phyloP scores from a whole-genome alignment of 2,113 vertebrate genomes.

The Anoplopoma fimbria region DNA sequence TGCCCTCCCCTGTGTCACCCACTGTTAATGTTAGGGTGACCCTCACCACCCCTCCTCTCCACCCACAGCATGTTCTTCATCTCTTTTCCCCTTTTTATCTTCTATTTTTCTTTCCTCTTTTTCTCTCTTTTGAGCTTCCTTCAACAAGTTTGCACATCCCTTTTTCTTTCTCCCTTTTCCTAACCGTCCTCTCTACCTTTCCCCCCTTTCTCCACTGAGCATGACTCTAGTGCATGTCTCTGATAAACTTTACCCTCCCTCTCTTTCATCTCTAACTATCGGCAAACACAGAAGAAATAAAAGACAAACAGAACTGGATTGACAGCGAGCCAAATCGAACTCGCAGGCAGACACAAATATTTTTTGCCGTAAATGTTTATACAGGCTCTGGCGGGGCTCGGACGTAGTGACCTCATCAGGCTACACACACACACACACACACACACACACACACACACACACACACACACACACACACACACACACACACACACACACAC shows the following conservation, averaged over 20 bases:
- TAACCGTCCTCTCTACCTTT: neutral
- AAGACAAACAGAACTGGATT: constrained; percentile 60
- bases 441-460: neutral
- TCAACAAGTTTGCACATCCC: neutral
- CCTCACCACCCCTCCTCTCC: constrained; percentile 31
- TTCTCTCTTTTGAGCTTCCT: neutral
- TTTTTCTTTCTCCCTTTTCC: neutral
- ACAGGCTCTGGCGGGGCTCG: constrained; percentile 56
- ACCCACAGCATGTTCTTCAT: neutral
- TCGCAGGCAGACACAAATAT: constrained; percentile 64
- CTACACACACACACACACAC: constrained; percentile 6
- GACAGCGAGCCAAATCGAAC: constrained; percentile 57
- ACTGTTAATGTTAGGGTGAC: constrained; percentile 62
- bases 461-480: neutral
- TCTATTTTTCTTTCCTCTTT: too few relatives aligned
- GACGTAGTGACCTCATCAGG: constrained; percentile 57
- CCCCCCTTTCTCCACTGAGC: neutral
- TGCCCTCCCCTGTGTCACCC: constrained; percentile 38
- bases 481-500: neutral
- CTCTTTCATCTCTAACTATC: constrained; percentile 57
- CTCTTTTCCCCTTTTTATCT: neutral
- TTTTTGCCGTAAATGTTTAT: constrained; percentile 68
- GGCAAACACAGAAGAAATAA: constrained; percentile 58
- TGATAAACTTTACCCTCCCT: constrained; percentile 58
- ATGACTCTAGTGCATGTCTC: constrained; percentile 12